Base-by-base conservation (phyloP, 2,888 invertebrate genomes). In the Teleiodes luculella region DNA sequence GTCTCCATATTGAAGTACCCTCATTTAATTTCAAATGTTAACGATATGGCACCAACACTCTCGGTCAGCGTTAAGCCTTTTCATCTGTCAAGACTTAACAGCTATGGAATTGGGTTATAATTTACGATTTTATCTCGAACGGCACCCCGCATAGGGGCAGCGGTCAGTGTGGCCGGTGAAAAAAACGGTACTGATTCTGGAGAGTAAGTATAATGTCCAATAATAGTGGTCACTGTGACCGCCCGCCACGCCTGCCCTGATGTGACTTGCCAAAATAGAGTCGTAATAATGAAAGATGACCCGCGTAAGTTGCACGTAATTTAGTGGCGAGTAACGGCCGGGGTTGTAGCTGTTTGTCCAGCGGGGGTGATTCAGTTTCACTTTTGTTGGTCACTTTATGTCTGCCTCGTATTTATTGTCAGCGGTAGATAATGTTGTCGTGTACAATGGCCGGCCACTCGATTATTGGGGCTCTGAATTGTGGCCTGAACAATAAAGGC, bases 41-140 rank as follows among this genome's bases (percentile, higher is more conserved):
- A 85, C 86, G 83, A 84, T 79, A 80, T 75, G 68, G 71, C 81
- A 78, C 74, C 75, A 78, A 72, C 75, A 77, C 76, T 80, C 75
- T 63, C 67, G 66, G 67, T 69, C 80, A 76, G 74, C 79, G 76
- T 76, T 78, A 83, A 83, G 80, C 86, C 88, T 88, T 89, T 89
- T 89, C 86, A 88, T 88, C 86, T 89, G 88, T 88, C 89, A 86
- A 82, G 77, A 78, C 74, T 80, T 85, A 86, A 87, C 86, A 85
- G 76, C 85, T 79, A 77, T 80, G 81, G 84, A 87, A 89, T 87
- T 87, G 88, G 88, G 86, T 86, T 86, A 86, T 89, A 88, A 89
- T 89, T 89, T 89, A 89, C 82, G 86, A 89, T 88, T 85, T 87
- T 87, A 89, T 89, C 88, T 86, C 78, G 68, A 54, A 68, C 66